Evolutionary conservation across 2,797 vertebrate species (phyloP).

Genomic region (Mastacembelus armatus): DNA sequence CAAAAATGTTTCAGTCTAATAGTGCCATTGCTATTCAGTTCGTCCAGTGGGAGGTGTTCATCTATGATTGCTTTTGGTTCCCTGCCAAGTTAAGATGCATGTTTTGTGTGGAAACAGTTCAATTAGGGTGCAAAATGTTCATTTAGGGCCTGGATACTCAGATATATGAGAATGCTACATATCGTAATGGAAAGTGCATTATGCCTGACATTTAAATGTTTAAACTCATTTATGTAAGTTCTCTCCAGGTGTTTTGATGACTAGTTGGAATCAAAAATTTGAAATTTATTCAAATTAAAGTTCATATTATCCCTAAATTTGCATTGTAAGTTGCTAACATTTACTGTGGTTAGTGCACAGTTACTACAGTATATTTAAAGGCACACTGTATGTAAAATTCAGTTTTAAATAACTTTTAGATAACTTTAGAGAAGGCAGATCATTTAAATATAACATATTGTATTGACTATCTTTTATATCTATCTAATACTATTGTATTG

Average conservation of each 20-base stretch:
- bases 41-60: conserved; percentile 34
- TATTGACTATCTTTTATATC: no score
- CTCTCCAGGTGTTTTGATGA: not conserved
- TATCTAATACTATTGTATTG: no score
- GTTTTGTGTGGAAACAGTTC: conserved; percentile 20
- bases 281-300: not conserved
- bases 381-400: no score
- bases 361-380: not conserved
- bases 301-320: not conserved
- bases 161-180: not conserved
- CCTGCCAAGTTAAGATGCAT: conserved; percentile 11
- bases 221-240: not conserved
- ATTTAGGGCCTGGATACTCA: conserved; percentile 18
- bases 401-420: no score
- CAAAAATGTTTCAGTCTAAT: conserved; percentile 20
- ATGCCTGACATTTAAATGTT: no score
- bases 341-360: not conserved
- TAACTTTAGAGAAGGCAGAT: no score
- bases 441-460: no score
- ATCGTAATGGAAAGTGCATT: not conserved
- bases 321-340: not conserved
- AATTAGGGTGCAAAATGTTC: conserved; percentile 3
- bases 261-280: not conserved
- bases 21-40: conserved; percentile 11
- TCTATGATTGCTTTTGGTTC: conserved; percentile 27